These are phyloP conservation scores for Cantharis lateralis DNA, from an alignment of 2,888 invertebrate genomes.

Conservation along the genomic window DNA sequence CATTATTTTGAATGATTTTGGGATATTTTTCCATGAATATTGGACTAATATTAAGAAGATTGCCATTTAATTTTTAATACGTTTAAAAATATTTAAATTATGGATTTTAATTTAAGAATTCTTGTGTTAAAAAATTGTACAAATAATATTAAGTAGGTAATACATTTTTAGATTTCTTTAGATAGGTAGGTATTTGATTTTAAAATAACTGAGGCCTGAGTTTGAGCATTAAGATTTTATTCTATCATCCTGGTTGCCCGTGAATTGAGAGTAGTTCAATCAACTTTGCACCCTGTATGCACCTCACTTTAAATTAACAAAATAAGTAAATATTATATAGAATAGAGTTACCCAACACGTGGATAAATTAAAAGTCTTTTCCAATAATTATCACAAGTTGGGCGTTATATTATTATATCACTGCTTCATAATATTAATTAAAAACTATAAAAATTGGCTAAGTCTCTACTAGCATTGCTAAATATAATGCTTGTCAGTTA, in stretches of 20 bases:
- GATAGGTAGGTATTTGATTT: too few species aligned
- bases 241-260: not conserved
- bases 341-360: not conserved
- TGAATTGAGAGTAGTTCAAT: not conserved
- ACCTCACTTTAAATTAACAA: not conserved
- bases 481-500: conserved; percentile 53
- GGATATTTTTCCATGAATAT: not conserved
- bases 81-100: too few species aligned
- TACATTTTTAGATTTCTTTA: too few species aligned
- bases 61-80: not conserved
- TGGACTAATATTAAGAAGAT: not conserved
- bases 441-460: conserved; percentile 24
- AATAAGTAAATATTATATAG: not conserved
- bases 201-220: not conserved
- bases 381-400: not conserved
- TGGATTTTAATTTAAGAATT: too few species aligned
- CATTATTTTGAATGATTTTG: not conserved
- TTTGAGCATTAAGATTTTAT: not conserved
- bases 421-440: not conserved
- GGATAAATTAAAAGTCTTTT: not conserved
- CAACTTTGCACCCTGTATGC: not conserved
- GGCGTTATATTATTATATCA: not conserved
- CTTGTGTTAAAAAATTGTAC: too few species aligned
- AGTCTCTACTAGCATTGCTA: conserved; percentile 39
- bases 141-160: too few species aligned